A percentile compares a stretch with the other conserved stretches of the same genome.
Conservation (phyloP, 2,797 vertebrate species). For the Cossypha niveicapilla region DNA sequence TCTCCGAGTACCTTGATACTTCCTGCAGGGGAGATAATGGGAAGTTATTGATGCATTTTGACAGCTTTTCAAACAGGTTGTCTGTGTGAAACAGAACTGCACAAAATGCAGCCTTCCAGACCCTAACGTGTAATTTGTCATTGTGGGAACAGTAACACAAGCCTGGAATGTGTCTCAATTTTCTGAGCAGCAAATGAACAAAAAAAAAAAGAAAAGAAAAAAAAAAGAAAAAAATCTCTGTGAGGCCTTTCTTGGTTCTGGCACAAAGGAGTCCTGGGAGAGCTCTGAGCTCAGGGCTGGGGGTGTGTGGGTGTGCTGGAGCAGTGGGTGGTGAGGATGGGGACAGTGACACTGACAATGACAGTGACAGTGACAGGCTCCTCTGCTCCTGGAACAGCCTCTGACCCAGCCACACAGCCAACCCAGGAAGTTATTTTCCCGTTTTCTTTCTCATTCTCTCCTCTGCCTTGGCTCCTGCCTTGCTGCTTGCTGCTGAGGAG, state of each 20-base stretch:
- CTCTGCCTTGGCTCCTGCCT: neutral
- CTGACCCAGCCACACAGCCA: neutral
- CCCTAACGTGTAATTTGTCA: constrained; percentile 23
- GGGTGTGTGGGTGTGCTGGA: neutral
- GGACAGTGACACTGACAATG: neutral
- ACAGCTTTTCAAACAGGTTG: constrained; percentile 49
- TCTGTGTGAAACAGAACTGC: constrained; percentile 1
- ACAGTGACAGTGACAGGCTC: neutral
- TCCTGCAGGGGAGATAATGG: constrained; percentile 42
- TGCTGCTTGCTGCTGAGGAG: neutral
- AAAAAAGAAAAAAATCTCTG: neutral
- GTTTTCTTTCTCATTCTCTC: neutral
- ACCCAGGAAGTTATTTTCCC: neutral
- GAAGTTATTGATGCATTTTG: constrained; percentile 46
- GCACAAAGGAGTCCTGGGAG: neutral
- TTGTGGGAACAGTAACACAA: constrained; percentile 8
- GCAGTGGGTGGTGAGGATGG: accelerated
- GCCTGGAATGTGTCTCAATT: neutral
- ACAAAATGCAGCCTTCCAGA: constrained; percentile 25
- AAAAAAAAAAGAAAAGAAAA: neutral
- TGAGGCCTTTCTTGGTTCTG: neutral
- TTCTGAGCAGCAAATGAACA: neutral
- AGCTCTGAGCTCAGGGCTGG: neutral
- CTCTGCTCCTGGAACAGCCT: neutral
- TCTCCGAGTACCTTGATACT: neutral